A percentile compares a stretch with the other conserved stretches of the same genome.
phyloP scores from a whole-genome alignment of 2,797 vertebrate species.

The Microctenopoma stevenorrisi region DNA sequence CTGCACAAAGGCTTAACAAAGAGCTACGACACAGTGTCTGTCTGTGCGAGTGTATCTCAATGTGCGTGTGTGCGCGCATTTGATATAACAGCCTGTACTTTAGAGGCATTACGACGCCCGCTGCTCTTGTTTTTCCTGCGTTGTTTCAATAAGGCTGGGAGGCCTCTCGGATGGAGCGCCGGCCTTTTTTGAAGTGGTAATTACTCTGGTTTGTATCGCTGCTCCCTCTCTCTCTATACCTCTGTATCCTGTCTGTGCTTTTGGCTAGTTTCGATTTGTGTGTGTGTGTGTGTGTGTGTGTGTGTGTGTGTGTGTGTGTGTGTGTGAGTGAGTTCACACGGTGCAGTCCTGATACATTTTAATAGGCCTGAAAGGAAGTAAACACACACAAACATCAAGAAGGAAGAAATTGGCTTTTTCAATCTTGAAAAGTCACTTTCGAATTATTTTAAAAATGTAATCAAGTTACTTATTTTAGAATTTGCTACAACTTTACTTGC shows the following conservation, averaged over 20 bases:
- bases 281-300: conserved; percentile 25
- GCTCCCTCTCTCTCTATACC: conserved; percentile 11
- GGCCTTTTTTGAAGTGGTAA: conserved; percentile 79
- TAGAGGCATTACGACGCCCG: conserved; percentile 65
- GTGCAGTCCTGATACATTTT: conserved; percentile 53
- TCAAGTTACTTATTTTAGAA: not conserved
- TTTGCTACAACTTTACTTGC: not conserved
- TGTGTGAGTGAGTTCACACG: conserved; percentile 22
- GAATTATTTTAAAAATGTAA: conserved; percentile 1
- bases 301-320: conserved; percentile 21
- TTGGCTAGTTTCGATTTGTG: conserved; percentile 45
- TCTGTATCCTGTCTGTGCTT: conserved; percentile 37
- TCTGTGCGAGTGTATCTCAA: conserved; percentile 16
- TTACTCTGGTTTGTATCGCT: conserved; percentile 74
- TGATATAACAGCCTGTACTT: conserved; percentile 73
- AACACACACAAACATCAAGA: conserved; percentile 3
- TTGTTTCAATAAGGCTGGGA: conserved; percentile 80
- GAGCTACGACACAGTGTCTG: conserved; percentile 7
- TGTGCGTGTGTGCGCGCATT: conserved; percentile 52
- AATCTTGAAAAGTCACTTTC: not conserved
- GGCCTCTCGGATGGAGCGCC: conserved; percentile 65
- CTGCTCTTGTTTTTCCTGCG: conserved; percentile 68
- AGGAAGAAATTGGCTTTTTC: not conserved
- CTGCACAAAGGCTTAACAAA: conserved; percentile 67
- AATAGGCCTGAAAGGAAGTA: conserved; percentile 41